Percentiles rank a stretch among this genome's conserved stretches.
Evolutionary conservation across 2,797 vertebrate genomes (phyloP).

Genomic region (Pangasius djambal): DNA sequence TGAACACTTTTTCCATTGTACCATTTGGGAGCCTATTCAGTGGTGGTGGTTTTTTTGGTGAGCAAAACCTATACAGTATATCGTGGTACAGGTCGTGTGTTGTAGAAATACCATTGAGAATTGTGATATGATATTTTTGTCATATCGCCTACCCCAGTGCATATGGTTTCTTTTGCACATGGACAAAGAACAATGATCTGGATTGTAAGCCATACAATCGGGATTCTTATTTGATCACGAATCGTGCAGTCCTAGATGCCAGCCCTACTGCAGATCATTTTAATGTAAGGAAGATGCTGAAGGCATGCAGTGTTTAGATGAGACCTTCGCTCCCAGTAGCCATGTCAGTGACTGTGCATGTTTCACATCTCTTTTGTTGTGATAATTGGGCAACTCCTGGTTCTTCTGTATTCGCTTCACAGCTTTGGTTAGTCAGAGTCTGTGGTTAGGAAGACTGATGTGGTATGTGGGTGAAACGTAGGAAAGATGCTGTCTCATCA

Average conservation of each 20-base stretch:
- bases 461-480: not conserved
- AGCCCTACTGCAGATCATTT: not conserved
- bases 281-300: too few relatives aligned
- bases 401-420: not conserved
- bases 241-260: not conserved
- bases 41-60: too few relatives aligned
- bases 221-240: not conserved
- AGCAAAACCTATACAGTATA: too few relatives aligned
- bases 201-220: not conserved
- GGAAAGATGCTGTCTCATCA: conserved; percentile 27
- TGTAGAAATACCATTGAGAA: too few relatives aligned
- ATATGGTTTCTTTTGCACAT: not conserved
- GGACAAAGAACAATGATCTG: not conserved
- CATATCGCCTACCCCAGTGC: not conserved
- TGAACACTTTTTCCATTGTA: not conserved
- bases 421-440: conserved; percentile 17
- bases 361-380: not conserved
- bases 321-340: conserved; percentile 27
- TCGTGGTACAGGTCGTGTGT: too few relatives aligned
- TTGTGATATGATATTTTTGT: not conserved
- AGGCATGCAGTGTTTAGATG: conserved; percentile 45
- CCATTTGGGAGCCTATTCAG: not conserved
- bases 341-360: not conserved
- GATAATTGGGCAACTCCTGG: not conserved
- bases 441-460: conserved; percentile 5